Evolutionary conservation across 2,797 vertebrate genomes (phyloP), one percentile per base, ranked within the genome.

Genomic region (Sebastes iracundus): DNA sequence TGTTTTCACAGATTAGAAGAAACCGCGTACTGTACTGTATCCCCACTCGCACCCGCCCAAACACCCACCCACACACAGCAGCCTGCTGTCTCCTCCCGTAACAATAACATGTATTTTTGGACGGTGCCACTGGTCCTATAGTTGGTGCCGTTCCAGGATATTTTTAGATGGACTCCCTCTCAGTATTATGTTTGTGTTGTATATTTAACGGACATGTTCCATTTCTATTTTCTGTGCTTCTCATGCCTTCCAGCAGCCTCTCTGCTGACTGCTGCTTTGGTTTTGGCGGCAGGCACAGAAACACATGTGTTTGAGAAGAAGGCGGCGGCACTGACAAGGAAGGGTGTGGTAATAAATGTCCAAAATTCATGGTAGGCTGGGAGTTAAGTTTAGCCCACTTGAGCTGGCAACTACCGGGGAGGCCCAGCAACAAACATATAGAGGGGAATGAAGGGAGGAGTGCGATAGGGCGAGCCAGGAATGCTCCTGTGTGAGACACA

Each of bases 361-460:
- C 84, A 84, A 92, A 92, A 93, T 86, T 88, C 63, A 83, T 77
- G 82, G 85, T 61, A 89, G 90, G 77, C 89, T 82, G 88, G 68
- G 78, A 93, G 87, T 90, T 96, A 94, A 94, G 92, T 95, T 95
- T 93, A 96, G 93, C 81, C 83, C 62, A 68, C 80, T 89, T 83
- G 75, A 90, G 91, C 90, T 93, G 84, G 90, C 79, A 87, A 78
- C 88, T 66, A 88, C 30, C 0, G 46, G 49, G 79, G 72, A 88
- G 87, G 79, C 84, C 78, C 78, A 77, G 87, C 85, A 86, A 90
- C 88, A 87, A 88, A 82, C 86, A 71, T 75, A 79, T 32, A 76
- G 81, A 70, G 68, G 66, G 62, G 72, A 72, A 60, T 30, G 70
- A 49, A 62, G 30, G 62, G 67, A 62, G 73, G 52, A 55, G 52